Evolutionary conservation across 2,888 invertebrate species (phyloP).

Genomic region (Sminthurinus aureus): DNA sequence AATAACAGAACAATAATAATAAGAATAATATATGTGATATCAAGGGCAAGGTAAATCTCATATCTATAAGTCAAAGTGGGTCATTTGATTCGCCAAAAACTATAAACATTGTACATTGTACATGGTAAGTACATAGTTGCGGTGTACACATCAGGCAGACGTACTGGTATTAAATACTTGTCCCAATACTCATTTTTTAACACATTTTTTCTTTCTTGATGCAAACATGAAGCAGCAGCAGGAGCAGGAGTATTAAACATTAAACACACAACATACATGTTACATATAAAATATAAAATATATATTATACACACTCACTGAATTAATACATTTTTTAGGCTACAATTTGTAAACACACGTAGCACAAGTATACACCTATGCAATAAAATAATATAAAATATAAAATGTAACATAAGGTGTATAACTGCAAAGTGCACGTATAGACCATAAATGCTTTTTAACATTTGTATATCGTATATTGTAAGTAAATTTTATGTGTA

Average conservation of each 20-base stretch:
- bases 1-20: neutral
- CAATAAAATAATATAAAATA: neutral
- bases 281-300: no score
- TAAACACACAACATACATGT: no score
- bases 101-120: neutral
- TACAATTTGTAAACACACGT: neutral
- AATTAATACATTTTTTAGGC: neutral
- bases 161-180: neutral
- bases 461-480: no score
- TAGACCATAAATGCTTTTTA: no score
- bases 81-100: conserved; percentile 25
- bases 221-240: no score
- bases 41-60: neutral
- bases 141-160: neutral
- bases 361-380: neutral
- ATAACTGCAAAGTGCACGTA: neutral
- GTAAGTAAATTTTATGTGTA: no score
- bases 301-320: neutral
- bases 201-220: neutral
- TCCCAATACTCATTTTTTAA: neutral
- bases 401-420: neutral
- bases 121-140: neutral
- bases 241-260: no score
- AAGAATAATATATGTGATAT: neutral
- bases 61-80: conserved; percentile 12